Evolutionary conservation across 1,140 invertebrate species (phyloP).

Genomic region (Aphelenchoides besseyi): DNA sequence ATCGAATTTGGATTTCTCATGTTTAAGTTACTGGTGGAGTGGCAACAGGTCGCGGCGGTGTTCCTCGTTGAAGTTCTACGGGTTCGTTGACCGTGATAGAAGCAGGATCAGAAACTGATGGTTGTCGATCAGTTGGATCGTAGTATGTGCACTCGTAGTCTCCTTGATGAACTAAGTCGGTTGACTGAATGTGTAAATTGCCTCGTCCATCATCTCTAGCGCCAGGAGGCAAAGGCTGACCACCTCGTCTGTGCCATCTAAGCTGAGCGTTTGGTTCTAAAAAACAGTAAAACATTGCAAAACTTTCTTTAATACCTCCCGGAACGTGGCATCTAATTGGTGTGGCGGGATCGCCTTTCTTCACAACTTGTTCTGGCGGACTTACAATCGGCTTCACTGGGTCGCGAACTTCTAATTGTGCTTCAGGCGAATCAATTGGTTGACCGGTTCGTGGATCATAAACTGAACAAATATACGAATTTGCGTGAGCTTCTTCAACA

Average conservation of each 20-base stretch:
- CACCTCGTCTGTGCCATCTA: constrained; percentile 35
- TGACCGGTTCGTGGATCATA: constrained; percentile 48
- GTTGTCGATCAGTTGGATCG: constrained; percentile 31
- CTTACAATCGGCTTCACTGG: constrained; percentile 54
- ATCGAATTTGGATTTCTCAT: too few relatives aligned
- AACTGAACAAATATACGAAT: constrained; percentile 34
- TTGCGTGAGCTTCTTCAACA: constrained; percentile 45
- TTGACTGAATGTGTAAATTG: constrained; percentile 32
- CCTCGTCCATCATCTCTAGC: constrained; percentile 47
- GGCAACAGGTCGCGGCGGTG: constrained; percentile 55
- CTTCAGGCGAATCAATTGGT: constrained; percentile 47
- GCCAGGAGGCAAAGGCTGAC: constrained; percentile 36
- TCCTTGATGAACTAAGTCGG: constrained; percentile 32
- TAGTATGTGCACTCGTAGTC: constrained; percentile 55
- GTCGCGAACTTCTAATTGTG: constrained; percentile 46
- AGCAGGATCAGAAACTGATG: constrained; percentile 34
- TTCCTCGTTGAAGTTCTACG: constrained; percentile 28
- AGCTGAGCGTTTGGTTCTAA: constrained; percentile 31
- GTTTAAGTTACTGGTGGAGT: constrained; percentile 56
- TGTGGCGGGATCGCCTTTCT: neutral
- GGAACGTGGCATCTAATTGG: too few relatives aligned
- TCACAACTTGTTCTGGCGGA: constrained; percentile 50
- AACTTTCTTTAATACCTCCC: too few relatives aligned
- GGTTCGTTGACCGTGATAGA: constrained; percentile 30
- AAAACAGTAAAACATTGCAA: neutral